Conservation (phyloP, 2,888 invertebrate genomes). For the Trissolcus brochymenae region DNA sequence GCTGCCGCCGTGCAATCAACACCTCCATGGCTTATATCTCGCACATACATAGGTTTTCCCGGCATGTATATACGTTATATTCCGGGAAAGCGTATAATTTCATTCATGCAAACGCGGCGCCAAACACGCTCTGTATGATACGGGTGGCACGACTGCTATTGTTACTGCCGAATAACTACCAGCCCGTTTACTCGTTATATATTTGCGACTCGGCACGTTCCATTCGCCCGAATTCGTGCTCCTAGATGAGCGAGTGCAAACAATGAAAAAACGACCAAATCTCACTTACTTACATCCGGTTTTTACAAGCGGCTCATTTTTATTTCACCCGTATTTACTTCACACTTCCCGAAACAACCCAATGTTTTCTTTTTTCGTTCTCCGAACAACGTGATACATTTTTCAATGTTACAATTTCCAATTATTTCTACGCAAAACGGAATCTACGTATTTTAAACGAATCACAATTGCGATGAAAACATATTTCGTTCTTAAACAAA, state of each 20-base stretch:
- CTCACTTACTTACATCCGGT: conserved; percentile 57
- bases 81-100: conserved; percentile 75
- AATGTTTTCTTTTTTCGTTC: conserved; percentile 3
- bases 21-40: conserved; percentile 61
- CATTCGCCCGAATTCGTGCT: conserved; percentile 60
- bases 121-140: conserved; percentile 64
- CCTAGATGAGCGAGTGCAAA: conserved; percentile 55
- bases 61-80: conserved; percentile 66
- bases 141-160: conserved; percentile 61
- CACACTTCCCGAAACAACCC: conserved; percentile 7
- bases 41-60: conserved; percentile 51
- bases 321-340: conserved; percentile 40
- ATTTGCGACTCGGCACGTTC: conserved; percentile 64
- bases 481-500: not conserved
- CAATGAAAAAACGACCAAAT: conserved; percentile 58
- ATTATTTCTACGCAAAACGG: not conserved
- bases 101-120: conserved; percentile 74
- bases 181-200: conserved; percentile 63
- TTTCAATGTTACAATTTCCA: not conserved
- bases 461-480: not conserved
- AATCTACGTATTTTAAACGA: not conserved
- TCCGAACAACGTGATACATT: not conserved
- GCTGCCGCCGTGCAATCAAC: conserved; percentile 75
- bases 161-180: conserved; percentile 69
- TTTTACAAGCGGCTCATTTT: conserved; percentile 53